Base-by-base conservation (phyloP, 2,113 vertebrate genomes). In the Ailurus styani region DNA sequence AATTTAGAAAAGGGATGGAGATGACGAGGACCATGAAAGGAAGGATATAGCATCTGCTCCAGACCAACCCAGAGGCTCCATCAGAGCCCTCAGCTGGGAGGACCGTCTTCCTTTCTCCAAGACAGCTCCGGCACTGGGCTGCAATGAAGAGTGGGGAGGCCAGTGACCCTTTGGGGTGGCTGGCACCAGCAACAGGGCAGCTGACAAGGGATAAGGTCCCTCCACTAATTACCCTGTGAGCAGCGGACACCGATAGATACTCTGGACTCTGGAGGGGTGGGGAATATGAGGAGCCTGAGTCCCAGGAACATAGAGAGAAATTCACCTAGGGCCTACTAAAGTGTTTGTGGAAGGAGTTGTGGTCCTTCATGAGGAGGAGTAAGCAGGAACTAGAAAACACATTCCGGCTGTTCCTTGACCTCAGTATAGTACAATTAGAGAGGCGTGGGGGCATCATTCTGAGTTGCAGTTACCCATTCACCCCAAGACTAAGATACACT, bases 381-480 rank as follows among this genome's bases (percentile, higher is more conserved):
- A 42, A 79, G n/a, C 14, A 66, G 45, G 45, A 91, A 27, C 34
- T 25, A 6, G 12, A 93, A n/a, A 52, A 77, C 3, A 0, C 40
- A 12, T 52, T 21, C 72, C 45, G n/a, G 55, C n/a, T 45, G 2
- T 7, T 94, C 18, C 62, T 34, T 73, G 60, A 55, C 57, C 82
- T 29, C 5, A 0, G 21, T 11, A n/a, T 42, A 17, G 23, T 0
- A 20, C 18, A 68, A 55, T 21, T 10, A 40, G 2, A 40, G 21
- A 68, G 9, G 25, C 25, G n/a, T 64, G 17, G 40, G 31, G 34
- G 50, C 14, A 29, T 72, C 11, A 14, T 21, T 81, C 50, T 70
- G 7, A 18, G 31, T 70, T 95, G 78, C 34, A 77, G 10, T 62
- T 52, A 68, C 47, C 27, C 13, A 14, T 62, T 72, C 34, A 50